Conservation (phyloP, 2,113 vertebrate species). For the Hystrix cristata region DNA sequence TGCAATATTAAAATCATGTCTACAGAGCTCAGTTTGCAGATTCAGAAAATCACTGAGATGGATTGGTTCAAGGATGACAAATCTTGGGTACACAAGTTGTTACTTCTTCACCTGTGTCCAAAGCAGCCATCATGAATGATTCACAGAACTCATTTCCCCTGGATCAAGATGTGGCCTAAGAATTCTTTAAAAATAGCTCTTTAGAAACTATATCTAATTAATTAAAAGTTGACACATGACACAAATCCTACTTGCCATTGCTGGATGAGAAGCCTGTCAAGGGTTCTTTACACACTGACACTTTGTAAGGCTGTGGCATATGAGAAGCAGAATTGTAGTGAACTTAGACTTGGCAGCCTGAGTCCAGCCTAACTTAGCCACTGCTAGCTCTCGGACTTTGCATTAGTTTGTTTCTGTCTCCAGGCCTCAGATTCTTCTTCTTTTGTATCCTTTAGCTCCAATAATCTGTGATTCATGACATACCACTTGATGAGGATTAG, state of each 20-base stretch:
- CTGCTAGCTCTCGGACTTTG: background rate
- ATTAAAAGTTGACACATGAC: background rate
- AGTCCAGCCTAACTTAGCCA: too few relatives aligned
- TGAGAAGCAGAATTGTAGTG: background rate
- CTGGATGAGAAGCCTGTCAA: background rate
- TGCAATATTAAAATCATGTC: background rate
- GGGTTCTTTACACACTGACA: background rate
- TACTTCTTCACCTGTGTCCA: background rate
- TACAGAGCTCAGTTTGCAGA: background rate
- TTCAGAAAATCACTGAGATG: background rate
- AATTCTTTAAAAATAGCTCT: background rate
- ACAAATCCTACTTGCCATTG: background rate
- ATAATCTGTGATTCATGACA: background rate
- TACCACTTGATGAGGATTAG: background rate
- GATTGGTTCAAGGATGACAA: background rate
- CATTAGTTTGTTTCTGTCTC: background rate
- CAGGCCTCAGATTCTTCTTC: background rate
- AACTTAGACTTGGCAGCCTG: background rate
- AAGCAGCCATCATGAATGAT: background rate
- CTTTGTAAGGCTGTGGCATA: rapidly evolving
- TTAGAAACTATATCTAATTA: background rate
- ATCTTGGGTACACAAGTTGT: background rate
- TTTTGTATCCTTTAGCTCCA: background rate
- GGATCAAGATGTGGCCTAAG: background rate
- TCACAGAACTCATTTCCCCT: background rate